phyloP scores from a whole-genome alignment of 2,888 invertebrate species.

The Polylopha cassiicola region DNA sequence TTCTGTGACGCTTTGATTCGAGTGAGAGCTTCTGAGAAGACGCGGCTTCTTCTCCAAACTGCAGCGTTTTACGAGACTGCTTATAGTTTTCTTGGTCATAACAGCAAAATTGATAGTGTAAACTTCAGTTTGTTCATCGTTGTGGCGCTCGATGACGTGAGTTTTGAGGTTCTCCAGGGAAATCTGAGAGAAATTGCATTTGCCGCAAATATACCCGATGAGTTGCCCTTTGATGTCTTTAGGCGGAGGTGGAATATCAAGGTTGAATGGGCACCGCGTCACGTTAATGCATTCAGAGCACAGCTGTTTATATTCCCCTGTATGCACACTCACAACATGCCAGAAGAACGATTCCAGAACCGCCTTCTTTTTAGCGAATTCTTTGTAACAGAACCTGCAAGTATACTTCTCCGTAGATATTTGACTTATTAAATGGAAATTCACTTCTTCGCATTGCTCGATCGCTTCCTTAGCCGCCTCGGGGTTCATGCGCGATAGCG shows the following conservation, averaged over 20 bases:
- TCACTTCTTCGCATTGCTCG: slow-evolving; percentile 65
- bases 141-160: slow-evolving; percentile 79
- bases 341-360: slow-evolving; percentile 79
- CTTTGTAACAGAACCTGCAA: slow-evolving; percentile 63
- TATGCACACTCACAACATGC: slow-evolving; percentile 83
- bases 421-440: slow-evolving; percentile 53
- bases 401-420: slow-evolving; percentile 52
- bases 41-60: slow-evolving; percentile 30
- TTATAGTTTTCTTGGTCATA: slow-evolving; percentile 45
- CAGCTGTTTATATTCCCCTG: slow-evolving; percentile 84
- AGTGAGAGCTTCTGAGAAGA: slow-evolving; percentile 42
- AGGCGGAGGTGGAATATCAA: slow-evolving; percentile 64
- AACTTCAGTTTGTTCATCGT: slow-evolving; percentile 64
- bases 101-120: slow-evolving; percentile 58
- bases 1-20: slow-evolving; percentile 37
- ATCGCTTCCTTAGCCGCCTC: slow-evolving; percentile 73
- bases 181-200: slow-evolving; percentile 86
- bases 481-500: slow-evolving; percentile 78
- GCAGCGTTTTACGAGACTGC: slow-evolving; percentile 31
- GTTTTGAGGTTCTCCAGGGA: slow-evolving; percentile 76
- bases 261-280: slow-evolving; percentile 46
- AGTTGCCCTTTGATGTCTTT: slow-evolving; percentile 56
- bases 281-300: slow-evolving; percentile 78
- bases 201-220: slow-evolving; percentile 81
- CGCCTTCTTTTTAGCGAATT: slow-evolving; percentile 43